These are phyloP conservation scores for Acestrorhynchus altus DNA, from an alignment of 2,797 vertebrate genomes.

Conservation along the genomic window DNA sequence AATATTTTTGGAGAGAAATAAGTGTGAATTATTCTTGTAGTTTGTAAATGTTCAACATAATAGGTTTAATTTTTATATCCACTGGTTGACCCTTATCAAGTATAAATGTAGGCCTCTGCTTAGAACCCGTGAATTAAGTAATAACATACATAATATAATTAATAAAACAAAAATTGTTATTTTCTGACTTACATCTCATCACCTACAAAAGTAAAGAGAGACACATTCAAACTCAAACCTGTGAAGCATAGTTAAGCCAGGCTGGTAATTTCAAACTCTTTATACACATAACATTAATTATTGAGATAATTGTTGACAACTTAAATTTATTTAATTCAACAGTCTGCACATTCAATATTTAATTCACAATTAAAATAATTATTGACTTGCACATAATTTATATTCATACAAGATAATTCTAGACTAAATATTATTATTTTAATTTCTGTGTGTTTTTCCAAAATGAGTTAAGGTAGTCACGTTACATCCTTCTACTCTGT, in stretches of 20 bases:
- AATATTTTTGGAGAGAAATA: neutral
- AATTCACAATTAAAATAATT: neutral
- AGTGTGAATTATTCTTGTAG: neutral
- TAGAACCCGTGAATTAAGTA: neutral
- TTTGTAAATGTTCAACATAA: neutral
- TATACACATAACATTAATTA: constrained; percentile 36
- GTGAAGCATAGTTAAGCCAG: neutral
- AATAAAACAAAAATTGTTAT: neutral
- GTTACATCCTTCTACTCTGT: constrained; percentile 17
- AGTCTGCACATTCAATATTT: constrained; percentile 3
- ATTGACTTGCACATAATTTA: neutral
- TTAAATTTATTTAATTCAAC: constrained; percentile 40
- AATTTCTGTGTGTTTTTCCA: neutral
- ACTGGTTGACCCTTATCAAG: neutral
- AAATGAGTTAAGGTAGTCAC: neutral
- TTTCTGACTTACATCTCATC: neutral
- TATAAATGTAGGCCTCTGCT: neutral
- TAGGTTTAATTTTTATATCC: neutral
- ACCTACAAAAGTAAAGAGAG: neutral
- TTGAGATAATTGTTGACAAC: constrained; percentile 32
- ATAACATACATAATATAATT: neutral
- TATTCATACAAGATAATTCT: neutral
- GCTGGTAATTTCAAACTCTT: constrained; percentile 21
- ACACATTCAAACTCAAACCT: neutral
- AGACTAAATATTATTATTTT: neutral